Base-by-base conservation (phyloP, 2,888 invertebrate genomes). In the Halictus ligatus region DNA sequence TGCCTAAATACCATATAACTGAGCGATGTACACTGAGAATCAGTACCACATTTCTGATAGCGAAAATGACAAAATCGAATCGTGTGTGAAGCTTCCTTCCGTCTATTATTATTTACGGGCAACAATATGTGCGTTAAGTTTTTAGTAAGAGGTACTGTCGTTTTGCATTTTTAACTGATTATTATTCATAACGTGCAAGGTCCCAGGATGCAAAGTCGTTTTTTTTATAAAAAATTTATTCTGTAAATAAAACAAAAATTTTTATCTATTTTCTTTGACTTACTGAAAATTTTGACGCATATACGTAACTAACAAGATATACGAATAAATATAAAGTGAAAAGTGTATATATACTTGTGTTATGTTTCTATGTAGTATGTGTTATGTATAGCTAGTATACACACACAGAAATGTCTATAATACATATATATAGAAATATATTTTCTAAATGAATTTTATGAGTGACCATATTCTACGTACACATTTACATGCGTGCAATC, bases 381-480 rank as follows among this genome's bases (percentile, higher is more conserved):
- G 60, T 85, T 79, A 83, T 80, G 73, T 83, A 83, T 78, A 76
- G 76, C 46, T 58, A 58, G n/a, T 58, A 58, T 79, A 81, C 60
- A 83, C 72, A 77, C 72, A 71, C 77, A 84, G 78, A 77, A 75
- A 50, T 84, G 80, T 85, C 72, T 75, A 71, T 83, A 80, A 71
- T 58, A 73, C 74, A 35, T 35, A 79, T 78, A 75, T 84, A 82
- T 71, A 83, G 71, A 86, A 78, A 88, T 87, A 89, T 89, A 88
- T 91, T 90, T 91, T 92, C 88, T 87, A 86, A 92, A 81, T 83
- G 84, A 90, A 84, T 91, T 92, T 92, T 91, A 89, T 88, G 91
- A 92, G 90, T 92, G 92, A 91, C 89, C 89, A 92, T 90, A 91
- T 89, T 88, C 86, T 88, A 81, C 83, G 60, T 73, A 83, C 76